These are phyloP conservation scores for Erinaceus europaeus DNA, from an alignment of 2,113 vertebrate species.

Conservation along the genomic window DNA sequence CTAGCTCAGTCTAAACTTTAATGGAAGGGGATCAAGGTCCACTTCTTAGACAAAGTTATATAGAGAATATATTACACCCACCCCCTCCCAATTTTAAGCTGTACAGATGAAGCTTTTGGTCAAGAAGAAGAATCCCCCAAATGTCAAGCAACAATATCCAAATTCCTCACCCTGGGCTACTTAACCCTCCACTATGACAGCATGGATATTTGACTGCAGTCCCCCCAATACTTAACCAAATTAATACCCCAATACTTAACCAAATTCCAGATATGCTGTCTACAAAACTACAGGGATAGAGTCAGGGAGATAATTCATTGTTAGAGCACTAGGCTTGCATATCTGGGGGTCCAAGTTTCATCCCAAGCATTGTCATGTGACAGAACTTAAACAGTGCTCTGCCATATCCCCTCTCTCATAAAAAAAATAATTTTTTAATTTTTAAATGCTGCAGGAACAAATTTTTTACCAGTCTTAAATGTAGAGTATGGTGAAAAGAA, in stretches of 20 bases:
- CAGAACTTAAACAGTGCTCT: too few relatives aligned
- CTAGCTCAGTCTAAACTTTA: not conserved
- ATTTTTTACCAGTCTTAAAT: not conserved
- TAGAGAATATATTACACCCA: not conserved
- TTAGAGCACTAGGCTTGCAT: too few relatives aligned
- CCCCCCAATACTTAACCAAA: not conserved
- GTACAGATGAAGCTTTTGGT: not conserved
- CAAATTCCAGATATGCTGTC: not conserved
- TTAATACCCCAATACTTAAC: not conserved
- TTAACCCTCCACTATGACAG: not conserved
- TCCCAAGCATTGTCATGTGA: too few relatives aligned
- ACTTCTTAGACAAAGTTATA: not conserved
- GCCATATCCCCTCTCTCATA: too few relatives aligned
- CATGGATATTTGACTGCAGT: not conserved
- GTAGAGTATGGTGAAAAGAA: not conserved
- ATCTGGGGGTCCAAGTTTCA: too few relatives aligned
- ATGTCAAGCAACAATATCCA: not conserved
- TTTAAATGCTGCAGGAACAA: too few relatives aligned
- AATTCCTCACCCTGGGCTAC: not conserved
- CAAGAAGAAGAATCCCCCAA: not conserved
- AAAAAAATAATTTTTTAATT: too few relatives aligned
- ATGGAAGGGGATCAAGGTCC: not conserved
- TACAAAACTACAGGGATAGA: too few relatives aligned
- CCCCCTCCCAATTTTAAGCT: not conserved
- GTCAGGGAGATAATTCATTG: too few relatives aligned